Percentiles rank a stretch among this genome's conserved stretches.
Conservation (phyloP, 2,797 vertebrate genomes). For the Gymnocypris eckloni region DNA sequence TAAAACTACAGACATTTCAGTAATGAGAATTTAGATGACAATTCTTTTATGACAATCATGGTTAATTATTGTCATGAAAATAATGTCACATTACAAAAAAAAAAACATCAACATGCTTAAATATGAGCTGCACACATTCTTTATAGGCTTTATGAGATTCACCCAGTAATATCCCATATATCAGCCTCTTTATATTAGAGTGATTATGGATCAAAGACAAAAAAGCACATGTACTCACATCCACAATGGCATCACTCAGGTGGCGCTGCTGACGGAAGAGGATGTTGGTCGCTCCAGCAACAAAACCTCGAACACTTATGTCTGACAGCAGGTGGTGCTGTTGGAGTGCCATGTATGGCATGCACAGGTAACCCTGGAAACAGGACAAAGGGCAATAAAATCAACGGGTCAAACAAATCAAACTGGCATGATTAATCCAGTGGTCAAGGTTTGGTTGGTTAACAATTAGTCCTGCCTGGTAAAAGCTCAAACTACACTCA, state of each 20-base stretch:
- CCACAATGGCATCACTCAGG: slow-evolving; percentile 92
- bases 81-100: background rate
- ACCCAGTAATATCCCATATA: background rate
- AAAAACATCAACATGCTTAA: background rate
- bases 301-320: slow-evolving; percentile 90
- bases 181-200: background rate
- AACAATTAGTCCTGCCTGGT: background rate
- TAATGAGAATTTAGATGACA: no score
- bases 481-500: background rate
- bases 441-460: background rate
- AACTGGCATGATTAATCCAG: background rate
- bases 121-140: background rate
- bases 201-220: background rate
- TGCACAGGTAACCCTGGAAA: slow-evolving; percentile 92
- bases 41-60: background rate
- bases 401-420: background rate
- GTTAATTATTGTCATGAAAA: background rate
- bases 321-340: slow-evolving; percentile 97
- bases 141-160: background rate
- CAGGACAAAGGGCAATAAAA: slow-evolving; percentile 24
- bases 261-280: slow-evolving; percentile 97
- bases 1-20: no score
- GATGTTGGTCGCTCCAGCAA: slow-evolving; percentile 96
- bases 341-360: slow-evolving; percentile 98
- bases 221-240: slow-evolving; percentile 73